Conservation (phyloP, 1,140 invertebrate species). For the Heliconius eleuchia region DNA sequence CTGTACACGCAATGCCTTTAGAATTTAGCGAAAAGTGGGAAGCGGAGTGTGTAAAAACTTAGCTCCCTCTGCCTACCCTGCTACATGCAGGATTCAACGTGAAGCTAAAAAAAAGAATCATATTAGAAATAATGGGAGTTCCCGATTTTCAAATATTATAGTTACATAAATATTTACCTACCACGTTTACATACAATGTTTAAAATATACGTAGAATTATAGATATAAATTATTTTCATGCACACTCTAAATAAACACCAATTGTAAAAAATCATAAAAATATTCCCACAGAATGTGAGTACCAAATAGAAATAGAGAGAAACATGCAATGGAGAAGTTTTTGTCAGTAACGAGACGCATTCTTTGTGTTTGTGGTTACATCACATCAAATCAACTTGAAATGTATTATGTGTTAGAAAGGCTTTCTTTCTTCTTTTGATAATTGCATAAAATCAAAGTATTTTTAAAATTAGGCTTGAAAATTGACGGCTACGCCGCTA, state of each 20-base stretch:
- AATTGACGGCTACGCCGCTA: not conserved
- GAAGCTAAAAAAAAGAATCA: no score
- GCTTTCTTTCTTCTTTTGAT: not conserved
- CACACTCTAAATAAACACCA: not conserved
- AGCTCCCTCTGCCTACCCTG: no score
- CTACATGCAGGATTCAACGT: no score
- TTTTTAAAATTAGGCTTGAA: not conserved
- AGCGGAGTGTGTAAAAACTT: no score
- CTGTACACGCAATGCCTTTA: no score
- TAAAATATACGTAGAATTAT: no score
- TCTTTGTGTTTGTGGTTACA: not conserved
- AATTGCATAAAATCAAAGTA: slow-evolving; percentile 3
- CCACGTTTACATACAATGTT: no score
- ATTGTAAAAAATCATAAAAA: not conserved
- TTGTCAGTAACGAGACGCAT: slow-evolving; percentile 10
- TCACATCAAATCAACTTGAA: slow-evolving; percentile 13
- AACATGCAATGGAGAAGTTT: slow-evolving; percentile 17
- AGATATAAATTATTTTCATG: not conserved
- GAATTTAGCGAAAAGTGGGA: no score
- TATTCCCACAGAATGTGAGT: not conserved
- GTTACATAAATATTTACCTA: no score
- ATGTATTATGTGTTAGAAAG: not conserved
- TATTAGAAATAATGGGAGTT: no score
- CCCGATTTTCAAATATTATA: no score
- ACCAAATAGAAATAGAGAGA: no score